Evolutionary conservation across 1,140 invertebrate species (phyloP), one percentile per base, ranked within the genome.

Genomic region (Hydropsyche tenuis): DNA sequence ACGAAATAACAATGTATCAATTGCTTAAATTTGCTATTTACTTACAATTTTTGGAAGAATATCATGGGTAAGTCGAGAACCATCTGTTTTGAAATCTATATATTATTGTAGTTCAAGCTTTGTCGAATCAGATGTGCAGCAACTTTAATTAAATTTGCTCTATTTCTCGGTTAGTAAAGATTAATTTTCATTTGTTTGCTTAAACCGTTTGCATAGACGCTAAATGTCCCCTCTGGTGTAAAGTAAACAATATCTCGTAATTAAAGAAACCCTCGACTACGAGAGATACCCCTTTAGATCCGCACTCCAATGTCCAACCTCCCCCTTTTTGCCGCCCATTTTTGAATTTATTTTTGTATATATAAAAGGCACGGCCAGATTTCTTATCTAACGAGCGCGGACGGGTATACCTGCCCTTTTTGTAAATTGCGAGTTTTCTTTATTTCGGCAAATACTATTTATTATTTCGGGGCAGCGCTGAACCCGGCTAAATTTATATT

Each of bases 201-300:
- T n/a, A 2, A 60, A 60, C 56, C 56, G 56, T 60, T 60, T 60
- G 56, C 56, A 60, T 60, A 60, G 56, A 60, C 56, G 56, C 23
- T 60, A 60, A 60, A 60, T 20, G 56, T 60, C 56, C 56, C 25
- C 56, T 60, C 56, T 60, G 20, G 56, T 60, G 56, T 60, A 60
- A 60, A 60, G 56, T 60, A 60, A 60, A 60, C 56, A 60, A 60
- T 60, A 60, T 60, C 56, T 60, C 56, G 56, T 60, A 60, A 60
- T 60, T 60, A 60, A 60, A 60, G 56, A 60, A 60, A 60, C 56
- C 56, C 56, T 60, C 56, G 6, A 25, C 56, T 25, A n/a, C 3
- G 0, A 27, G 56, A 23, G 11, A 25, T 7, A 4, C 22, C 22
- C 56, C 56, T 20, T 60, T 60, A 20, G 20, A 25, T 14, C 22